phyloP scores from a whole-genome alignment of 2,113 vertebrate genomes.

The Chamaetylas fuelleborni region DNA sequence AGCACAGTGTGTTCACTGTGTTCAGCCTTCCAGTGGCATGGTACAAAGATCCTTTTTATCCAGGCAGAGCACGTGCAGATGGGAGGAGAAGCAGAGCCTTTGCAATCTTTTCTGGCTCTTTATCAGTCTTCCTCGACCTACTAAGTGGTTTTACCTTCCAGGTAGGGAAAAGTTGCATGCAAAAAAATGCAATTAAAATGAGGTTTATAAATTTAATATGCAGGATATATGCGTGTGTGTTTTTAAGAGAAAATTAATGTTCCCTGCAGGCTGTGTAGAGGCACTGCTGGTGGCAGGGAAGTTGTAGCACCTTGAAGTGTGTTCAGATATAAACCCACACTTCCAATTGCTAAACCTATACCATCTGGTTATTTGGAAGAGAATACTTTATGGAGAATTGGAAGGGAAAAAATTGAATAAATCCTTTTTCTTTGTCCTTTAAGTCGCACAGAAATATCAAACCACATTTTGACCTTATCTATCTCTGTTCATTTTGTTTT shows the following conservation, averaged over 20 bases:
- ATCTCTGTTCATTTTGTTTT: constrained; percentile 6
- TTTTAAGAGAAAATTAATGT: not conserved
- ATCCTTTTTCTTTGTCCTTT: constrained; percentile 11
- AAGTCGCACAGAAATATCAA: not conserved
- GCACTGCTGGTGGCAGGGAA: not conserved
- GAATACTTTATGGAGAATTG: not conserved
- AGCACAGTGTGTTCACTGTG: too few species aligned
- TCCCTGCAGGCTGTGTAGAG: not conserved
- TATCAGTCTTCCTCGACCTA: rapidly evolving
- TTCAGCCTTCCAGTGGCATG: not conserved
- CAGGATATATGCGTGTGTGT: not conserved
- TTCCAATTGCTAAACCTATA: not conserved
- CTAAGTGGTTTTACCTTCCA: not conserved
- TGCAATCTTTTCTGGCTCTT: not conserved
- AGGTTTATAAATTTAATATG: not conserved
- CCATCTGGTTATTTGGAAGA: not conserved
- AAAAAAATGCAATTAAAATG: not conserved
- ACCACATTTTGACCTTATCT: constrained; percentile 24
- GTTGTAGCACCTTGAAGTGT: not conserved
- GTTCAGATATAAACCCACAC: too few species aligned
- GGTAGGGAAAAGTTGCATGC: not conserved
- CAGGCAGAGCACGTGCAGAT: not conserved
- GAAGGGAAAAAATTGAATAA: not conserved
- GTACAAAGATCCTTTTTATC: not conserved
- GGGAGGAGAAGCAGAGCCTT: not conserved